Base-by-base conservation (phyloP, 2,797 vertebrate species). In the Neosilurus mollespiculum region DNA sequence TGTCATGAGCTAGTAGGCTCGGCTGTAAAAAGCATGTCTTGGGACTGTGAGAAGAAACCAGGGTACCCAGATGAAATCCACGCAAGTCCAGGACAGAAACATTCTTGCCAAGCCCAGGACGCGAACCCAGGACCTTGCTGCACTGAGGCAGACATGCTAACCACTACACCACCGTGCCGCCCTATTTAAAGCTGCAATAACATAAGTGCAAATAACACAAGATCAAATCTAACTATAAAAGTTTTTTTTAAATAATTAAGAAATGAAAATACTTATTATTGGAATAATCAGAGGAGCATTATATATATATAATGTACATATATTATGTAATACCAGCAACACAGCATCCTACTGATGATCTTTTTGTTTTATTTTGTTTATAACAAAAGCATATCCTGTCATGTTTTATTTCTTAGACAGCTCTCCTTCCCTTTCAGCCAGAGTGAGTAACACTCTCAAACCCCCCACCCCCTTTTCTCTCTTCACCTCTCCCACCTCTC, bases 401-500 rank as follows among this genome's bases (percentile, higher is more conserved):
- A 54, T 73, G 16, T 18, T 56, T n/a, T n/a, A 34, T 62, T 22
- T 26, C 9, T 37, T 4, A 43, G 22, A 54, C 64, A 37, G 43
- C 1, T 70, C 61, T 75, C 10, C 12, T 37, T 79, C 51, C 37
- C 15, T 4, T 34, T 69, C 15, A 79, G 43, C 7, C 65, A 11
- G 77, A 83, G 24, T 34, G 66, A 24, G 37, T 58, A 66, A 54
- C 67, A 43, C 43, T 43, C 4, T 43, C 43, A 43, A 8, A 2
- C 43, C 43, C 8, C 43, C 43, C 43, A 43, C 43, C 43, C 43
- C 43, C 43, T 43, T 43, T 61, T 64, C n/a, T 7, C 54, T 22
- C 30, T 59, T 73, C 69, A 84, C 70, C 54, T 67, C 83, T 34
- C 67, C 61, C 12, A 64, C 30, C 24, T 62, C 51, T 43, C 37